Base-by-base conservation (phyloP, 2,797 vertebrate genomes). In the Denticeps clupeoides region DNA sequence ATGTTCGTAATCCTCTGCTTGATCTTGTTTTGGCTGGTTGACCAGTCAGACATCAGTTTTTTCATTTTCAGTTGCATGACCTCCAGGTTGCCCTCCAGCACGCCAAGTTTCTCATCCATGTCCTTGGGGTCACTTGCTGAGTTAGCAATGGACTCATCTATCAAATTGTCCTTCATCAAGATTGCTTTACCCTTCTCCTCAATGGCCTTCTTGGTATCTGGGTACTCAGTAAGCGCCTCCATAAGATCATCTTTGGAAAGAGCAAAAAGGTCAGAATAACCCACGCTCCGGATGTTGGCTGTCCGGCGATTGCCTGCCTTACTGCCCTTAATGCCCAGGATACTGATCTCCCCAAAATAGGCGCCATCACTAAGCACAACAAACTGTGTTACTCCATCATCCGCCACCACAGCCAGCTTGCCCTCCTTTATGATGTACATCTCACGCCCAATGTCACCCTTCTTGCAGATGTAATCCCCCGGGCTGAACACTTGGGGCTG, bases 351-450 rank as follows among this genome's bases (percentile, higher is more conserved):
- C 27, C 94, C 93, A 1, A 99, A 99, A 77, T 97, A 97, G 4
- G 91, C 91, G 2, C 93, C 93, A 0, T 96, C 91, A 0, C 90
- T 82, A 12, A 99, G 84, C 23, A 99, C 93, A 35, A 95, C 90
- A 35, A 96, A 97, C 52, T 97, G 91, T 0, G 94, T 99, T 21
- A 97, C 35, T 0, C 94, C 94, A 1, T 99, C 94, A 2, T 99
- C 92, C 0, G 92, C 93, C 15, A 98, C 94, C 9, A 98, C 93
- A 0, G 93, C 94, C 53, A 98, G 42, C 51, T 89, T 89, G 6
- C 94, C 94, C 63, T 82, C 93, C 67, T 98, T 98, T 55, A 97
- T 95, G 53, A 98, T 97, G 51, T 97, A 98, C 93, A 97, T 97
- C 67, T 98, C 93, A 51, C 86, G 79, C 19, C 93, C 93, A 0